Base-by-base conservation (phyloP, 2,888 invertebrate genomes). In the Agriopis aurantiaria region DNA sequence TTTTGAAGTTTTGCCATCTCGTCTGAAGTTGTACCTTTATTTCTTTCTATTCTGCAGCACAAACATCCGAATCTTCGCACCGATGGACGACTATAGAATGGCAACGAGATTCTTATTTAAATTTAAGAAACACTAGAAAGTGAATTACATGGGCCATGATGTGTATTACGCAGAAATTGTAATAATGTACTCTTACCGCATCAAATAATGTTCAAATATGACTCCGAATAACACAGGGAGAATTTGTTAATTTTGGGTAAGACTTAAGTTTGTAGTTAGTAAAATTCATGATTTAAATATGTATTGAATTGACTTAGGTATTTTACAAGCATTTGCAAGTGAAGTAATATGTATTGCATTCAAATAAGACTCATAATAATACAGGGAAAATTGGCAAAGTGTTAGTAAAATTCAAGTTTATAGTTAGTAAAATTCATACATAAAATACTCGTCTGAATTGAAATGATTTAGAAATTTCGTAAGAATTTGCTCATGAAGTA, bases 101-200 rank as follows among this genome's bases (percentile, higher is more conserved):
- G 75, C 77, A 84, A 90, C 79, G 82, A 84, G 82, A 68, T 75
- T 80, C 84, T 88, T 88, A 90, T 90, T 89, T 78, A 88, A 89
- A 90, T 90, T 78, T 59, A 71, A 75, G 73, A 76, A 78, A 81
- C 76, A 80, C 83, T 88, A 83, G 89, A 91, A 89, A 90, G 89
- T 88, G 84, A 86, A 85, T 83, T 84, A 85, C 75, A 72, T 76
- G 65, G 67, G 56, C 65, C 68, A 75, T 73, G 68, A 73, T 65
- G 68, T 72, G 73, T 73, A 73, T 75, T 77, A 78, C 76, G 74
- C 69, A 72, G 73, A 73, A 65, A 75, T 74, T 75, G 71, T 72
- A 68, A 63, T 70, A 23, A 62, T 60, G 56, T 71, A 58, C 58
- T 68, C 58, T 72, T 72, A 69, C 60, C 53, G 60, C 72, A 69